phyloP scores from a whole-genome alignment of 2,113 vertebrate genomes.

The Mus spicilegus region DNA sequence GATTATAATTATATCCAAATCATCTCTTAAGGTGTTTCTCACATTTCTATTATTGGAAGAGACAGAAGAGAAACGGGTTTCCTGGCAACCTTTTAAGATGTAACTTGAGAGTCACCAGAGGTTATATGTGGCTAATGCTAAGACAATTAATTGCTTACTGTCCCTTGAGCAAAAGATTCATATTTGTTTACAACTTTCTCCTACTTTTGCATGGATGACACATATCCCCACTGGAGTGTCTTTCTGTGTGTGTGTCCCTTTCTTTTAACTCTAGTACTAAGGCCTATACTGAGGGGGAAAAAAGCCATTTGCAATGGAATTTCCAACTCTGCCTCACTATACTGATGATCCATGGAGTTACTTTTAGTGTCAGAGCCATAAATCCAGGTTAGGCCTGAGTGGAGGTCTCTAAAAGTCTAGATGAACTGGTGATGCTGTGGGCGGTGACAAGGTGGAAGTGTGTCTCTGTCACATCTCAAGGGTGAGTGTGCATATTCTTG shows the following conservation, averaged over 20 bases:
- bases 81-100: neutral
- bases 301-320: neutral
- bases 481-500: neutral
- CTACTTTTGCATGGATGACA: neutral
- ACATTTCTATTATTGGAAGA: neutral
- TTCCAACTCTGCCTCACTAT: neutral
- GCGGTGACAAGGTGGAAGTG: too few species aligned
- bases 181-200: too few species aligned
- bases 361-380: too few species aligned
- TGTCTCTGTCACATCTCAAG: too few species aligned
- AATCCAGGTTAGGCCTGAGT: neutral
- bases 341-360: neutral
- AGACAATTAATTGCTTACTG: neutral
- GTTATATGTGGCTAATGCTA: neutral
- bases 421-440: too few species aligned
- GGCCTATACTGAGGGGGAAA: too few species aligned
- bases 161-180: neutral
- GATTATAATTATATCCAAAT: neutral
- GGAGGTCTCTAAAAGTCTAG: neutral
- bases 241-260: neutral
- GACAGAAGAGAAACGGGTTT: neutral
- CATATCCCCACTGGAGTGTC: too few species aligned
- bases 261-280: neutral
- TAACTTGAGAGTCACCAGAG: neutral
- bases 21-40: neutral